Evolutionary conservation across 2,797 vertebrate species (phyloP).

Genomic region (Bucorvus abyssinicus): DNA sequence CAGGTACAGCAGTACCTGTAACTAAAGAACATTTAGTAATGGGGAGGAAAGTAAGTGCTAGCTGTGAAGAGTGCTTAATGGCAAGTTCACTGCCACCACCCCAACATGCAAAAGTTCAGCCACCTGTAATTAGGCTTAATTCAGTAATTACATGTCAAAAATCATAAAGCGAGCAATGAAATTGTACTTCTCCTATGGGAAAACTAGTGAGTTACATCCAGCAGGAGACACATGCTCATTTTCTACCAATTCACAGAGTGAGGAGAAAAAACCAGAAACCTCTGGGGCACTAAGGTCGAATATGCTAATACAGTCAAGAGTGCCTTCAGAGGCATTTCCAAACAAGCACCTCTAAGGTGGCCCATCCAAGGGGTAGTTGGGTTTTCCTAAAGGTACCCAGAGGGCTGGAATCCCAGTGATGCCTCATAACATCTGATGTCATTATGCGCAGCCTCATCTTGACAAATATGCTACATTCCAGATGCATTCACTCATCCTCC

Average conservation of each 20-base stretch:
- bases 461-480: background rate
- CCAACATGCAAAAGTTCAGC: background rate
- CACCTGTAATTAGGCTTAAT: background rate
- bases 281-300: background rate
- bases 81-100: background rate
- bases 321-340: background rate
- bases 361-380: background rate
- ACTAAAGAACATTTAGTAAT: background rate
- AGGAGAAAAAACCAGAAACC: no score
- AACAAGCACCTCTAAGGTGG: background rate
- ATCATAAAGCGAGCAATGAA: rapidly evolving
- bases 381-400: background rate
- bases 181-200: background rate
- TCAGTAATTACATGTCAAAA: background rate
- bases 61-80: background rate
- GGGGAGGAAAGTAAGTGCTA: background rate
- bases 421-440: background rate
- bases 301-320: background rate
- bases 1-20: background rate
- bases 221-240: background rate
- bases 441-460: background rate
- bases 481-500: background rate
- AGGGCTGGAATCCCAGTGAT: background rate
- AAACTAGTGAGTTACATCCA: background rate
- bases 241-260: background rate